Evolutionary conservation across 2,113 vertebrate genomes (phyloP), one percentile per base, ranked within the genome.

Genomic region (Ctenomys sociabilis): DNA sequence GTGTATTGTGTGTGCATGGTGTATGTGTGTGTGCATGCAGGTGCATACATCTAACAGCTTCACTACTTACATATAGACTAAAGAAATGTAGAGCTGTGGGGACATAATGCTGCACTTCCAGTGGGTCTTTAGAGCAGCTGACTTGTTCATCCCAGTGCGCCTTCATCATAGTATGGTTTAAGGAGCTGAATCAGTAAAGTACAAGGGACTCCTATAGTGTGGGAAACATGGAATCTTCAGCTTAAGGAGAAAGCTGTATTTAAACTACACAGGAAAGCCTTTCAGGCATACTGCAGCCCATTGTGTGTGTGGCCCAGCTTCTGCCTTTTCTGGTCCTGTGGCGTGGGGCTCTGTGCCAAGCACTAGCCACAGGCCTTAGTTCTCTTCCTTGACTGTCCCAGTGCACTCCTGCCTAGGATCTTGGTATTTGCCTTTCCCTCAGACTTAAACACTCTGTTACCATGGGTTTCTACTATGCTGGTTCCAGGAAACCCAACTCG

Each of bases 281-380:
- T 57, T 73, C 64, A 66, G 73, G 24, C 43, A 57, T 26, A 35
- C 19, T 49, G 66, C 77, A 86, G 35, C 75, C 66, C 68, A 43
- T 86, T 86, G 12, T 59, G 21, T 91, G 10, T 64, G 12, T 49
- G n/a, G 81, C 40, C 64, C 68, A 43, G 64, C 66, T 43, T 66
- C 30, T 73, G 43, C 52, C 81, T 93, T 93, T 90, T 86, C 24
- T 12, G 43, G 57, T 86, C 72, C 90, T 57, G 82, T 49, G 91
- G 72, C 54, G 19, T 49, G 17, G 57, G 37, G 85, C 8, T 75
- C 45, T 68, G 86, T 64, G 72, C 32, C 68, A 63, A 78, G 43
- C 72, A 75, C 11, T 32, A 70, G 68, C 40, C 22, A 32, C 22
- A 63, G 61, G 68, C 86, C 49, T 16, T 72, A 75, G 45, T 72